Evolutionary conservation across 2,888 invertebrate species (phyloP), one percentile per base, ranked within the genome.

Genomic region (Xanthorhoe designata): DNA sequence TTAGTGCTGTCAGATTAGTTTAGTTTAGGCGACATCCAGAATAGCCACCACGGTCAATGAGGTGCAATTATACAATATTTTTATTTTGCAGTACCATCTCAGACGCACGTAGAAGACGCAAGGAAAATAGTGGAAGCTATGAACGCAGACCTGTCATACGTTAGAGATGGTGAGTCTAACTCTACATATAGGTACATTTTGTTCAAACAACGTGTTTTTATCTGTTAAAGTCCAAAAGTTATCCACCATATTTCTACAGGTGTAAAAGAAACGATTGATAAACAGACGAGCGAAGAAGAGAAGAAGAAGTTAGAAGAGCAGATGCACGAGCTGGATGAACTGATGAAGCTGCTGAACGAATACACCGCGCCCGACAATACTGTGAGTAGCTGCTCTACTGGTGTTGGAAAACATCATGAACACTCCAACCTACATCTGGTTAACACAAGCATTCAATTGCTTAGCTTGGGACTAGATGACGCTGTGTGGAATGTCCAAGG

Each of bases 41-140:
- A n/a, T n/a, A n/a, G n/a, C n/a, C n/a, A n/a, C n/a, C n/a, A n/a
- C n/a, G n/a, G 24, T 24, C 24, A 24, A 4, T 24, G 24, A 24
- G 4, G 4, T 3, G 24, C 24, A 17, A 49, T 49, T 7, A 8
- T 50, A 9, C 18, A n/a, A n/a, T n/a, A 19, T 15, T 66, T n/a
- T 55, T 7, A 9, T 38, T 69, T 79, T 68, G 72, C 91, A 88
- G 96, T 95, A 19, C 94, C 96, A 0, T 95, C 95, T 0, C 96
- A 97, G 0, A 73, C 69, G 0, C 80, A 83, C 17, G 56, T 88
- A 4, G 72, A 77, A 18, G 78, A 86, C 32, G 74, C 81, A 0
- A 75, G 76, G 51, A 78, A 75, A 9, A 80, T 86, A 0, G 75
- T 85, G 0, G 70, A 77, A 0, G 70, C 68, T 0, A 83, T 90